Base-by-base conservation (phyloP, 2,797 vertebrate species). In the Malacoctenus gilli region DNA sequence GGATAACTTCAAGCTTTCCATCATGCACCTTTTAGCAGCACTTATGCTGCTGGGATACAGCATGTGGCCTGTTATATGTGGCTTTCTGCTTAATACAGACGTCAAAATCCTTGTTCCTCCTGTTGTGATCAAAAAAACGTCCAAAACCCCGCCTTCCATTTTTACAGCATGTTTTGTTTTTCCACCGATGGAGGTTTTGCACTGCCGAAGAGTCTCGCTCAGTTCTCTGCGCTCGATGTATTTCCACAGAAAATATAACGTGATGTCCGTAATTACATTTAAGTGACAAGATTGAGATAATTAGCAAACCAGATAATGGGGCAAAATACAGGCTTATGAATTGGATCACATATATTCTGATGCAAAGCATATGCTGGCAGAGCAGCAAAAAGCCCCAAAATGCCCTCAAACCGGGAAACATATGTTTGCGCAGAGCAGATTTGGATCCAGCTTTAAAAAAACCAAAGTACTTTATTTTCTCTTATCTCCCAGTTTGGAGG, bases 21-120 rank as follows among this genome's bases (percentile, higher is more conserved):
- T 80, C 77, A 79, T 78, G 71, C 80, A 88, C 80, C 79, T 81
- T 85, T 86, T 82, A 78, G 69, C 70, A 73, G 59, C 62, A 75
- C 75, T 87, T 75, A 68, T n/a, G 51, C 48, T 56, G 62, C 64
- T 48, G 62, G 56, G 46, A 68, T 72, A 61, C 46, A 60, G 52
- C 60, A 72, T 60, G 46, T 22, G 14, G 50, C 61, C 49, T 53
- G 28, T 71, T 81, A 55, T 62, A 28, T 65, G 46, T 28, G 12
- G 44, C 67, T 72, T 71, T 77, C 54, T 71, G 65, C 59, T 71
- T 67, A 80, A 84, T 79, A 68, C 72, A 81, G 78, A 83, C 76
- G 79, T 88, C 85, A 82, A 71, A 81, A 75, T 72, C 41, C 35
- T 37, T 42, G 49, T 67, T 39, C 16, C 43, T 13, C n/a, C 66